Conservation (phyloP, 23 tunicate genomes). For the Pegea sp. region DNA sequence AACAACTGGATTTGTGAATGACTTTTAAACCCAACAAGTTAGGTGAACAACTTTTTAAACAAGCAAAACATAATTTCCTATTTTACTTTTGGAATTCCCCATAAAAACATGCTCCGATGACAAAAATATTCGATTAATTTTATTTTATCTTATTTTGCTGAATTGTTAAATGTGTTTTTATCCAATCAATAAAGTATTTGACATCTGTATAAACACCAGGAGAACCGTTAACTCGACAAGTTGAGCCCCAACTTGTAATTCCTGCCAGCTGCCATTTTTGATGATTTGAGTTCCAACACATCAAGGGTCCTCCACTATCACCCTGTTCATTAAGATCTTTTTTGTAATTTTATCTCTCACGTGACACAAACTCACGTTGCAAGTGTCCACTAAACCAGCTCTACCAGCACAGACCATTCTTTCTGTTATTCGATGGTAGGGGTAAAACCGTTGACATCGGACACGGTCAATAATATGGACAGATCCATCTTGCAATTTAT, state of each 20-base stretch:
- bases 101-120: too few relatives aligned
- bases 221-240: slow-evolving; percentile 56
- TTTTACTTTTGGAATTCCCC: too few relatives aligned
- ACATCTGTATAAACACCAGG: slow-evolving; percentile 84
- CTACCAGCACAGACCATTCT: slow-evolving; percentile 74
- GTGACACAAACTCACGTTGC: slow-evolving; percentile 31
- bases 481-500: slow-evolving; percentile 49
- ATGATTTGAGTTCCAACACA: slow-evolving; percentile 67
- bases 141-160: neutral
- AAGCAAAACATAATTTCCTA: too few relatives aligned
- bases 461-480: slow-evolving; percentile 38
- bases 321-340: slow-evolving; percentile 18
- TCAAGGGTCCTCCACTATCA: slow-evolving; percentile 81
- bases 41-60: too few relatives aligned
- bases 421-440: slow-evolving; percentile 31
- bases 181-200: slow-evolving; percentile 31
- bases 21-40: too few relatives aligned
- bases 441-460: slow-evolving; percentile 40
- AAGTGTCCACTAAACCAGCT: slow-evolving; percentile 40
- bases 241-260: slow-evolving; percentile 81
- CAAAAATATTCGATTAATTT: too few relatives aligned
- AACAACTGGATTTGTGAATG: too few relatives aligned
- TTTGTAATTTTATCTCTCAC: neutral
- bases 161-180: neutral
- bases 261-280: slow-evolving; percentile 65